A percentile compares a stretch with the other conserved stretches of the same genome.
Conservation (phyloP, 37 sponge, comb jelly and placozoan species). For the Halisarca cf. caerulea region DNA sequence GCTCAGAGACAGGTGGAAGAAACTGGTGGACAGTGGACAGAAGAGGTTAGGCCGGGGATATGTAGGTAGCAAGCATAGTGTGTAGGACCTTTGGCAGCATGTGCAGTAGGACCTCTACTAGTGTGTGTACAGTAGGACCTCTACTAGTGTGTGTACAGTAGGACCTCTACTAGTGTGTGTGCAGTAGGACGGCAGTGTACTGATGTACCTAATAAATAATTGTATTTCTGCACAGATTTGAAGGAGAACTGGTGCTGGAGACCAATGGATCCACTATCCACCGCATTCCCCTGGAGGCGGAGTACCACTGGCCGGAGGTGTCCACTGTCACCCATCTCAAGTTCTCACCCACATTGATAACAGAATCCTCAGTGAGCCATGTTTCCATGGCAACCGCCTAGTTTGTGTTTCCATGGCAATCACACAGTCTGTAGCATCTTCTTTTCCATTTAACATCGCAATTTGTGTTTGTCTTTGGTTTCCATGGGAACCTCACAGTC, state of each 20-base stretch:
- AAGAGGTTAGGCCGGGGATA: too few species aligned
- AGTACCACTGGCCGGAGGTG: background rate
- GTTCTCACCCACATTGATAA: background rate
- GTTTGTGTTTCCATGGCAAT: too few species aligned
- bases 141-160: background rate
- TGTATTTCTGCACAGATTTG: background rate
- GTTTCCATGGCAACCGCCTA: too few species aligned
- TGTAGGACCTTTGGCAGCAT: background rate
- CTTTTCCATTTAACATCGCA: too few species aligned
- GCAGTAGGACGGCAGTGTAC: background rate
- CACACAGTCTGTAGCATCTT: too few species aligned
- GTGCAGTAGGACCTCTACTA: too few species aligned
- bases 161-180: background rate
- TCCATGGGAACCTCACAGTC: background rate
- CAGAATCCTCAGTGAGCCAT: background rate
- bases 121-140: too few species aligned
- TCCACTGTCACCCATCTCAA: background rate
- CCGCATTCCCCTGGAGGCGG: background rate
- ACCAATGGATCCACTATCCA: constrained; percentile 19
- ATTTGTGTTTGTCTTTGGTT: too few species aligned
- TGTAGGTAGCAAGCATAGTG: background rate
- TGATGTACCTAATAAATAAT: background rate
- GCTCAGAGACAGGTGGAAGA: background rate
- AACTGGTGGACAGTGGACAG: background rate
- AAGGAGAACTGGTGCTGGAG: background rate